Evolutionary conservation across 2,888 invertebrate species (phyloP), one percentile per base, ranked within the genome.

Genomic region (Netelia fuscicornis): DNA sequence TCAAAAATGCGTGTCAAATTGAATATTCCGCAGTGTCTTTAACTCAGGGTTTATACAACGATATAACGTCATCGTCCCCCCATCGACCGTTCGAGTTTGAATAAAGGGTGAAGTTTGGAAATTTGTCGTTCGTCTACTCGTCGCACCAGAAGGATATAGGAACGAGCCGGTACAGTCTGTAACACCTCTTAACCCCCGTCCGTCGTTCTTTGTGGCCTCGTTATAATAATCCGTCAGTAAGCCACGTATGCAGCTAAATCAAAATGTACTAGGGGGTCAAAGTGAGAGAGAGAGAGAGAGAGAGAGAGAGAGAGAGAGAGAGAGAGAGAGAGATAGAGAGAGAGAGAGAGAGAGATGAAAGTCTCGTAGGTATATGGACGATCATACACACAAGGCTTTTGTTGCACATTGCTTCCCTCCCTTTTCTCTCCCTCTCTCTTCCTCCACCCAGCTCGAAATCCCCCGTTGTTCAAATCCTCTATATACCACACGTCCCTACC

Each of bases 231-330:
- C 87, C 87, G 78, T 77, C 81, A 83, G 83, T 86, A 83, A 87
- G 86, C 86, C 87, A 85, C 87, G 86, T 87, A 87, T 87, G 86
- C 78, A 86, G 84, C 86, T 85, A 74, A 84, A 86, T 85, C 84
- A 82, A 81, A 85, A 81, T 75, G 78, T 81, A 65, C 30, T 30
- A 30, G 30, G 30, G 81, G 78, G 81, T 82, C 82, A 78, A 84
- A 82, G 83, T 86, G 72, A 62, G 81, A 17, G 17, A 17, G 17
- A 17, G 17, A 17, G 17, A 17, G 17, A 17, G 17, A 17, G 17
- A 17, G 17, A 17, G 17, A 17, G 17, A 17, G 17, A 17, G 17
- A 17, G 17, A 17, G 17, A 17, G 17, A 17, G 17, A 17, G 17
- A 17, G 0, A 17, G 71, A 65, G 65, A 71, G 48, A 75, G 10